phyloP scores from a whole-genome alignment of 2,888 invertebrate species.

The Crioceris asparagi region DNA sequence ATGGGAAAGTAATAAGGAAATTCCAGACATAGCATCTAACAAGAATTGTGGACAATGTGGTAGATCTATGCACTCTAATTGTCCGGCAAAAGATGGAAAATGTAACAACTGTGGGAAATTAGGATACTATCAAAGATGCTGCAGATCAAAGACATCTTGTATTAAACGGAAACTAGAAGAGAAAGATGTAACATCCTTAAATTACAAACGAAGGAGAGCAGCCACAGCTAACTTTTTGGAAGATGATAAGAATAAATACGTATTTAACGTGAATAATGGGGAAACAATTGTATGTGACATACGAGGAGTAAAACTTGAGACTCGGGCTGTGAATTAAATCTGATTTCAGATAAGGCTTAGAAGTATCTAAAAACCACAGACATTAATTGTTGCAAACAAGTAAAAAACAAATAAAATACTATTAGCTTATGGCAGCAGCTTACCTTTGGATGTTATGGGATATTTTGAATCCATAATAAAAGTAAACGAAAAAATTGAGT shows the following conservation, averaged over 20 bases:
- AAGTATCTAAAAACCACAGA: conserved; percentile 11
- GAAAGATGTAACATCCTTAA: neutral
- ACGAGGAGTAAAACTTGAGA: conserved; percentile 17
- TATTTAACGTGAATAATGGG: neutral
- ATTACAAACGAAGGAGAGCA: neutral
- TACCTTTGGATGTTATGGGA: conserved; percentile 16
- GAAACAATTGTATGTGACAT: conserved; percentile 4
- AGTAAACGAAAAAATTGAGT: conserved; percentile 9
- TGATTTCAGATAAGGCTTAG: conserved; percentile 18
- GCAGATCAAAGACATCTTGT: neutral
- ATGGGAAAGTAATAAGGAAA: neutral
- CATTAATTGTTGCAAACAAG: conserved; percentile 11
- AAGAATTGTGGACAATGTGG: conserved; percentile 1
- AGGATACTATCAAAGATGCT: neutral
- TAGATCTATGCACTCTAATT: neutral
- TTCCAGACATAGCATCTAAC: neutral
- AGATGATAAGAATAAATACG: neutral
- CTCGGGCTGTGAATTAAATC: conserved; percentile 20
- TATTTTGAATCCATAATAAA: conserved; percentile 17
- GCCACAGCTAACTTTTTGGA: neutral
- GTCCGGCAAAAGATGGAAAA: conserved; percentile 4
- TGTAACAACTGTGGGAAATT: conserved; percentile 5
- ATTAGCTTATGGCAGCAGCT: conserved; percentile 16
- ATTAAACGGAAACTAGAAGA: neutral
- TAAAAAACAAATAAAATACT: conserved; percentile 13